Evolutionary conservation across 2,113 vertebrate genomes (phyloP), one percentile per base, ranked within the genome.

Genomic region (Crypturellus undulatus): DNA sequence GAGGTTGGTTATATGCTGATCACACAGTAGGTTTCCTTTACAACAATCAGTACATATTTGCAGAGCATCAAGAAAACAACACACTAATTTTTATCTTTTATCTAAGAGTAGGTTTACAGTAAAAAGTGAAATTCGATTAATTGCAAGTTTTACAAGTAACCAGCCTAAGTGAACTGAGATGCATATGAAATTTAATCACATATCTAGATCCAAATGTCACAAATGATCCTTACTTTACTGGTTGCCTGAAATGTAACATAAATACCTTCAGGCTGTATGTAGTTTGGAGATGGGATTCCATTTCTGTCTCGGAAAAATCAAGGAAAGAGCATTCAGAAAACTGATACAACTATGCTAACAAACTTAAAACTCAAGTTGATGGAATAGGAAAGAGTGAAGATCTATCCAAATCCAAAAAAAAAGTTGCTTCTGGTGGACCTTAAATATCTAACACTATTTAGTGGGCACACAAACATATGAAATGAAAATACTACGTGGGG

Each of bases 121-220:
- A 88, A 93, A 93, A 94, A 93, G 38, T 67, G 43, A 92, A 94
- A 96, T 82, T 88, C 59, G 93, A 90, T 92, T 90, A 96, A 95
- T 86, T 40, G 32, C 45, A 63, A 63, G 22, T 92, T 81, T 89
- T 85, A 82, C 68, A 82, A 89, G 64, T 36, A 93, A 52, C 47
- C 71, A 84, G 91, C 42, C 67, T 84, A 93, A 84, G 52, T 51
- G 67, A 91, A 89, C 26, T 69, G 0, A 51, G 75, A 91, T 64
- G 67, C 88, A 89, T 47, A 81, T 9, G 43, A 81, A 94, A 92
- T 89, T 89, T 70, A 92, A 92, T 82, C 67, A 87, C 52, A 87
- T 13, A 70, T 54, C 67, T 71, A 79, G 84, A 87, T 91, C 84
- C 49, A 93, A 91, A 89, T 42, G 28, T 87, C 69, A 71, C 78